A percentile compares a stretch with the other conserved stretches of the same genome.
phyloP scores from a whole-genome alignment of 1,140 invertebrate species.

The Cotesia glomerata region DNA sequence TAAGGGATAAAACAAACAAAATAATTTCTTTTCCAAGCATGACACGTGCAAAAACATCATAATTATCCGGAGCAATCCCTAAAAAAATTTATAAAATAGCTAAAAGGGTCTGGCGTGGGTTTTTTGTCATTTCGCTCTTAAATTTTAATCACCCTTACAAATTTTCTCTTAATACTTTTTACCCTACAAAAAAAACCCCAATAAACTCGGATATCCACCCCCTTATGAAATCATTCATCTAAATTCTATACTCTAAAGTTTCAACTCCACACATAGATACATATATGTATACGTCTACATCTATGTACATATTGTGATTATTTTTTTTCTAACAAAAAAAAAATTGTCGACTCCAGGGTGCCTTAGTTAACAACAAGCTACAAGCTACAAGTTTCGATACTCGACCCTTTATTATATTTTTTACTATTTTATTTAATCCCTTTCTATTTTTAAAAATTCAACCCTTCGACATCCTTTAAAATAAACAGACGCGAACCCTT shows the following conservation, averaged over 20 bases:
- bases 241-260: slow-evolving; percentile 4
- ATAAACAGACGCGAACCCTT: slow-evolving; percentile 58
- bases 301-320: not conserved
- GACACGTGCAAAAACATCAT: too few relatives aligned
- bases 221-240: too few relatives aligned
- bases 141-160: not conserved
- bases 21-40: too few relatives aligned
- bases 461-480: slow-evolving; percentile 42
- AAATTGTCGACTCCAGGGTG: too few relatives aligned
- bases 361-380: not conserved
- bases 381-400: slow-evolving; percentile 20
- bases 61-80: too few relatives aligned
- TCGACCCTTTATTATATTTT: slow-evolving; percentile 7
- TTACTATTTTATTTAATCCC: too few relatives aligned
- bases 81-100: too few relatives aligned
- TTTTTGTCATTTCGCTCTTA: too few relatives aligned
- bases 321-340: not conserved
- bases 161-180: slow-evolving; percentile 19
- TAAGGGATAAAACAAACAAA: too few relatives aligned
- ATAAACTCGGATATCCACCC: too few relatives aligned
- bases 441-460: not conserved
- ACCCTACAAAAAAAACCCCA: not conserved
- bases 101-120: too few relatives aligned
- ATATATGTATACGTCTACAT: too few relatives aligned
- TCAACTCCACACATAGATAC: not conserved